phyloP scores from a whole-genome alignment of 2,113 vertebrate species.

The Speoplatyrhinus poulsoni region DNA sequence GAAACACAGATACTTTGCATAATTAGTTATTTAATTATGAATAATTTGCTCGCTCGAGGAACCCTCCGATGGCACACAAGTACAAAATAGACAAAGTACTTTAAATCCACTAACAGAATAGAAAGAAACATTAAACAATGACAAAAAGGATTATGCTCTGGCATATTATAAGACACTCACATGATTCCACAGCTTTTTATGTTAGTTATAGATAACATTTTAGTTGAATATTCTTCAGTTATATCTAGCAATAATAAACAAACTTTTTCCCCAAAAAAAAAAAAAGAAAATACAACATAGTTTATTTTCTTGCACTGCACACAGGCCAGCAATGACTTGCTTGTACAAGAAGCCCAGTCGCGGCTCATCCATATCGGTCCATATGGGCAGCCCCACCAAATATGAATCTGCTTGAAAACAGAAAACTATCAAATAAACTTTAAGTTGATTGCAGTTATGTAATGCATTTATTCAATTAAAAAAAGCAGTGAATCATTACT shows the following conservation, averaged over 20 bases:
- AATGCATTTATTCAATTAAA: too few species aligned
- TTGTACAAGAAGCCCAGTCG: too few species aligned
- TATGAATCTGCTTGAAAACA: neutral
- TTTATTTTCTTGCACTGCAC: too few species aligned
- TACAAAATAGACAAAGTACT: constrained; percentile 36
- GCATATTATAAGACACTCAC: constrained; percentile 21
- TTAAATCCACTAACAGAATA: constrained; percentile 36
- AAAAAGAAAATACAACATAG: too few species aligned
- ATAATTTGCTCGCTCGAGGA: constrained; percentile 37
- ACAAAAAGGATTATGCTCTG: constrained; percentile 21
- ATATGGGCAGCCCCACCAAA: too few species aligned
- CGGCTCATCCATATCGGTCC: too few species aligned
- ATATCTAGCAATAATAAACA: too few species aligned
- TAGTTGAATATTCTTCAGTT: too few species aligned
- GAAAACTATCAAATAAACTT: neutral
- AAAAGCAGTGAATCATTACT: too few species aligned
- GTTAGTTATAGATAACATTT: neutral
- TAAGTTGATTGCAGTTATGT: too few species aligned
- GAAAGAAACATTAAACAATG: constrained; percentile 37
- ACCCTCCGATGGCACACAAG: constrained; percentile 35
- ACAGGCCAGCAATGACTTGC: too few species aligned
- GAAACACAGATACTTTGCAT: constrained; percentile 46
- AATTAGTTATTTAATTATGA: constrained; percentile 56
- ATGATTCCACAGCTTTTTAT: constrained; percentile 26
- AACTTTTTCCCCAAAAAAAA: too few species aligned